These are phyloP conservation scores for Zelostemma sp. DNA, from an alignment of 1,140 invertebrate species.

Conservation along the genomic window DNA sequence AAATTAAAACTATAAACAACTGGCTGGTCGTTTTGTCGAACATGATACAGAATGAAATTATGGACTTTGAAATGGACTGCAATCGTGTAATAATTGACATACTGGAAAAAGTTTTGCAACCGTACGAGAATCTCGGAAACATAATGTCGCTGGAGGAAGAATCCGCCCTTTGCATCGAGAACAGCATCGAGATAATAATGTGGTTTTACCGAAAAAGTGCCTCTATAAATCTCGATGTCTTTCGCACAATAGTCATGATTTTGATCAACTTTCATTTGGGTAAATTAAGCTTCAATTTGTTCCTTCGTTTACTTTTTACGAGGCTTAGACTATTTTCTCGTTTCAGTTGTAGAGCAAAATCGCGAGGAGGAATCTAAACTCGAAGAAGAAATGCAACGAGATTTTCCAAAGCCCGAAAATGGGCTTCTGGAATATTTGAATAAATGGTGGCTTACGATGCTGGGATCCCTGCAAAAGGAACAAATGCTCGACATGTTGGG, in stretches of 20 bases:
- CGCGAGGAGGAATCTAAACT: constrained; percentile 2
- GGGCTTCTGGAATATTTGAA: constrained; percentile 39
- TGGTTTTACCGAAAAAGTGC: constrained; percentile 24
- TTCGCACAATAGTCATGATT: too few relatives aligned
- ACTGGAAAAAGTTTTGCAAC: constrained; percentile 46
- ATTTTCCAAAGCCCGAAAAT: constrained; percentile 19
- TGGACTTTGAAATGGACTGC: background rate
- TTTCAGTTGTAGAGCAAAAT: too few relatives aligned
- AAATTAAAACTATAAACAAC: constrained; percentile 28
- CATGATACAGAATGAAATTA: background rate
- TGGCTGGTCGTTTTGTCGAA: constrained; percentile 25
- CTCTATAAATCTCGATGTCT: too few relatives aligned
- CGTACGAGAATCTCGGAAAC: constrained; percentile 21
- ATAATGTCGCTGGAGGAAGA: constrained; percentile 12
- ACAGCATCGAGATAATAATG: constrained; percentile 30
- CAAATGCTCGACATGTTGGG: constrained; percentile 41
- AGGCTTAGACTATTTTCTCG: too few relatives aligned
- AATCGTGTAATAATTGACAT: constrained; percentile 31
- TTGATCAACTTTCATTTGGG: too few relatives aligned
- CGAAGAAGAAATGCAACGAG: constrained; percentile 18
- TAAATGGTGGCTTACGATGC: constrained; percentile 50
- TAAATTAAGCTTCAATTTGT: too few relatives aligned
- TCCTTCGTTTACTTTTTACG: too few relatives aligned
- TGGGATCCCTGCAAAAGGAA: constrained; percentile 26
- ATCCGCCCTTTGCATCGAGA: constrained; percentile 23